Evolutionary conservation across 2,888 invertebrate species (phyloP), one percentile per base, ranked within the genome.

Genomic region (Shargacucullia verbasci): DNA sequence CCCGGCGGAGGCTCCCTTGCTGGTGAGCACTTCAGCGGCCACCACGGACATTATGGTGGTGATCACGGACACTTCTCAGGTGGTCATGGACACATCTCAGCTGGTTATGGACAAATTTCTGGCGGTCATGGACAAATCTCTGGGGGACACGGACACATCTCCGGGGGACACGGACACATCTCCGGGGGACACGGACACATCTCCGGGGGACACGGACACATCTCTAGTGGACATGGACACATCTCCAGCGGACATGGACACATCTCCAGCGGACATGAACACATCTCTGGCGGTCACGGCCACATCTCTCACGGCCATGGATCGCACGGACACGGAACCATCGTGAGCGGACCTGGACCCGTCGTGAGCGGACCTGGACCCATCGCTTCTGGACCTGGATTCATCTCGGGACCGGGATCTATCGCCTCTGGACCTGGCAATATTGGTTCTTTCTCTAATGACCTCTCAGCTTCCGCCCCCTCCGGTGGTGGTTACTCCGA

Each of bases 1-100:
- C 73, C 73, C 7, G 78, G 72, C 31, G 5, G 46, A 12, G 69
- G 63, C 11, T 62, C 72, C 8, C 49, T 53, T 61, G 58, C 59
- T 45, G 58, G 40, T 58, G 20, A 34, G n/a, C 33, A 34, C 47
- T 37, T 48, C 37, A 14, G 29, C n/a, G 14, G 11, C n/a, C 13
- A 20, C 1, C 20, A 4, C 8, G 56, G 27, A 25, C 14, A n/a
- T 9, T 1, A 15, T 10, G 39, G 27, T 11, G 38, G 38, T 20
- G 20, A 20, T 0, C 20, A 35, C 1, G 41, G 56, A 29, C 7
- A 52, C 6, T 9, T 2, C 2, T 9, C 14, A n/a, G 61, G 47
- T 1, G 63, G 54, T 9, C 41, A 58, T 1, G 52, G 70, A 60
- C 41, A 52, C 20, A 9, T 13, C 31, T 20, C 20, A 20, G 20